A percentile compares a stretch with the other conserved stretches of the same genome.
These are phyloP conservation scores for Lycaena phlaeas DNA, from an alignment of 2,888 invertebrate genomes.

Conservation along the genomic window DNA sequence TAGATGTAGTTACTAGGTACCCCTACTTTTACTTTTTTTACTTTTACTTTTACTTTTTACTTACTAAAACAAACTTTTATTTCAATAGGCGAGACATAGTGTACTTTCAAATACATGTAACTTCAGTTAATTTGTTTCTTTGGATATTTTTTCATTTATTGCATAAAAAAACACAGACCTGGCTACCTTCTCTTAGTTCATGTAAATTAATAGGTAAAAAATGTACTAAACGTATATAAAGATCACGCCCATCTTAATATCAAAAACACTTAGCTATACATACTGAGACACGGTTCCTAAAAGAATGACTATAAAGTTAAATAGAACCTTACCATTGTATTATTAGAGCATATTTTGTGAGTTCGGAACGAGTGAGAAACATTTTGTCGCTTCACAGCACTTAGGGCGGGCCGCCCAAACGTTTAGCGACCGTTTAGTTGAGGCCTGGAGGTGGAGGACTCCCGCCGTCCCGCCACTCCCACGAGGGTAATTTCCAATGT, in stretches of 20 bases:
- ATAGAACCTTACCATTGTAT: constrained; percentile 21
- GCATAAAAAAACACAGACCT: too few species aligned
- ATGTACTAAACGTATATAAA: constrained; percentile 22
- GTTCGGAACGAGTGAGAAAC: constrained; percentile 20
- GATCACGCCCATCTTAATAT: constrained; percentile 42
- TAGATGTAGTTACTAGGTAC: too few species aligned
- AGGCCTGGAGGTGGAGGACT: constrained; percentile 54
- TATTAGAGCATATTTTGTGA: constrained; percentile 30
- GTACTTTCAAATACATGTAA: too few species aligned
- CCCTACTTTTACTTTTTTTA: too few species aligned
- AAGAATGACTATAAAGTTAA: constrained; percentile 9
- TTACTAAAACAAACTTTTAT: too few species aligned
- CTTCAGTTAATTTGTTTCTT: too few species aligned
- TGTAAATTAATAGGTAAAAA: too few species aligned
- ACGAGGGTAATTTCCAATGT: constrained; percentile 28
- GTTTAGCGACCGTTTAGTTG: constrained; percentile 70
- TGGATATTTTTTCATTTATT: too few species aligned
- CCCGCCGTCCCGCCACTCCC: too few species aligned
- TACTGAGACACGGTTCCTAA: constrained; percentile 45
- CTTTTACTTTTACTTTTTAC: too few species aligned
- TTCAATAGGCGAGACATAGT: too few species aligned
- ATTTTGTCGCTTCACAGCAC: constrained; percentile 38
- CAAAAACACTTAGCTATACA: constrained; percentile 55
- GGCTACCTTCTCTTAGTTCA: too few species aligned
- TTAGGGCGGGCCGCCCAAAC: constrained; percentile 73